Evolutionary conservation across 2,888 invertebrate species (phyloP).

Genomic region (Pammene aurita): DNA sequence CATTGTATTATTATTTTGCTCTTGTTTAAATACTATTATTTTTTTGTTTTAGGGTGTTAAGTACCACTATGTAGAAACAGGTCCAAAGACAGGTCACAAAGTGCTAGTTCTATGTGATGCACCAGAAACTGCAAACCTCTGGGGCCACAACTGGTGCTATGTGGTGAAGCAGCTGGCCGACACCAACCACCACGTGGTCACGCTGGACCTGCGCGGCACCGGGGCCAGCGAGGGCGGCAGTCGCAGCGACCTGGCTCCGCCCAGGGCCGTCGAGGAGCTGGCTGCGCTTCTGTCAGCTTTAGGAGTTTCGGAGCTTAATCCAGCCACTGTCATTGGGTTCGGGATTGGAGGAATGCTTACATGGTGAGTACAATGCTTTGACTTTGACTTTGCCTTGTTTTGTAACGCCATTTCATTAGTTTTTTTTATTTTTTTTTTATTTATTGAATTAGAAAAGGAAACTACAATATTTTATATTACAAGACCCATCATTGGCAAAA

Average conservation of each 20-base stretch:
- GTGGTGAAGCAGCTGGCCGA: slow-evolving; percentile 64
- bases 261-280: slow-evolving; percentile 69
- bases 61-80: slow-evolving; percentile 78
- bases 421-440: no score
- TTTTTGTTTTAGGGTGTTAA: slow-evolving; percentile 68
- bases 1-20: no score
- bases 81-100: slow-evolving; percentile 64
- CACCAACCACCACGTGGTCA: slow-evolving; percentile 66
- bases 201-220: slow-evolving; percentile 73
- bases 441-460: no score
- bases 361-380: slow-evolving; percentile 62
- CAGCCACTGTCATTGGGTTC: slow-evolving; percentile 71
- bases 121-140: slow-evolving; percentile 66
- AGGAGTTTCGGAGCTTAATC: slow-evolving; percentile 64
- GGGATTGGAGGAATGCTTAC: slow-evolving; percentile 78
- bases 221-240: slow-evolving; percentile 73
- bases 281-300: slow-evolving; percentile 64
- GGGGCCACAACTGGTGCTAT: slow-evolving; percentile 68
- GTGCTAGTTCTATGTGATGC: slow-evolving; percentile 74
- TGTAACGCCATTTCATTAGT: no score
- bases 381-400: neutral
- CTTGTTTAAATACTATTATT: no score
- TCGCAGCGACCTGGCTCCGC: slow-evolving; percentile 67
- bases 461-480: no score
- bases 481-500: no score